Evolutionary conservation across 92 coral and sea anemone species (phyloP).

Genomic region (Zoanthus solanderi): DNA sequence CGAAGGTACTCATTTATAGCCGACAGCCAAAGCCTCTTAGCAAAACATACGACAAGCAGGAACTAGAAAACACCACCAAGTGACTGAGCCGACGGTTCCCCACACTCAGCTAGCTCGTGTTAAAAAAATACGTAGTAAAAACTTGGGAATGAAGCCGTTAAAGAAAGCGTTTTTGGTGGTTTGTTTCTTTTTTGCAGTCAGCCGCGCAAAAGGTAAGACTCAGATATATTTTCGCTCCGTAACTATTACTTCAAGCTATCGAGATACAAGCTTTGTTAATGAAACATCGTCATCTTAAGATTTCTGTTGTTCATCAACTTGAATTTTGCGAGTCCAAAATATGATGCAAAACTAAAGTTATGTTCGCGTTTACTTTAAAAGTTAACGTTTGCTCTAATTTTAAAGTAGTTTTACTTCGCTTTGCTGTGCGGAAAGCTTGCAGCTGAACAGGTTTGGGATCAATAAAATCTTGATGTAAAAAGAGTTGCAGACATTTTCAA

Average conservation of each 20-base stretch:
- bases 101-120: background rate
- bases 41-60: background rate
- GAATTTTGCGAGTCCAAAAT: too few relatives aligned
- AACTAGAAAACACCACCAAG: background rate
- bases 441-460: too few relatives aligned
- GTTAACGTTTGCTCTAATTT: too few relatives aligned
- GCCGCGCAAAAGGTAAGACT: conserved; percentile 2
- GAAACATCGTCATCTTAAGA: background rate
- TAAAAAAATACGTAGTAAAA: background rate
- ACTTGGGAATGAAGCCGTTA: background rate
- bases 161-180: background rate
- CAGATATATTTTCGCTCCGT: background rate
- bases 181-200: background rate
- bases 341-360: too few relatives aligned
- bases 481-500: too few relatives aligned
- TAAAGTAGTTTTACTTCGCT: too few relatives aligned
- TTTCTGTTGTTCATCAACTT: too few relatives aligned
- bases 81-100: background rate
- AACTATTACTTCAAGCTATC: background rate
- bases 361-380: too few relatives aligned
- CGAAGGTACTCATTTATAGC: background rate
- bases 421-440: too few relatives aligned
- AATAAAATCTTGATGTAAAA: too few relatives aligned
- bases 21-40: background rate
- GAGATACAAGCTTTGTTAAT: background rate